Evolutionary conservation across 2,797 vertebrate species (phyloP).

Genomic region (Bufotes viridis): DNA sequence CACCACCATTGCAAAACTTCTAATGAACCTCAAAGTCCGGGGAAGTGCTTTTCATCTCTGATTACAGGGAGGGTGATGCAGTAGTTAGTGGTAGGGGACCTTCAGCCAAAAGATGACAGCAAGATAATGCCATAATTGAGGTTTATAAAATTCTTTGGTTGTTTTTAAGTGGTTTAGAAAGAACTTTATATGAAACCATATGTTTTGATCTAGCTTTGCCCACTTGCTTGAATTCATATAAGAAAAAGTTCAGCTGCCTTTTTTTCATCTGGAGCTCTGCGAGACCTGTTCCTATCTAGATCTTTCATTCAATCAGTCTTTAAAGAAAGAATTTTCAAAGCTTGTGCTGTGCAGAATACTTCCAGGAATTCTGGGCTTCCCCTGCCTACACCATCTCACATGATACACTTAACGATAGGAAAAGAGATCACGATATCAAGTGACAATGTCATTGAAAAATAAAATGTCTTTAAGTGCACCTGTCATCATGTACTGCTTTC

Average conservation of each 20-base stretch:
- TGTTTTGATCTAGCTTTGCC: constrained; percentile 47
- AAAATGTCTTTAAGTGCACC: constrained; percentile 27
- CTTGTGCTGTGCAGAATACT: constrained; percentile 7
- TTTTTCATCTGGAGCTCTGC: constrained; percentile 10
- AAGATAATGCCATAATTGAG: constrained; percentile 46
- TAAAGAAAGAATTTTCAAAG: constrained; percentile 24
- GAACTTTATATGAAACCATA: constrained; percentile 43
- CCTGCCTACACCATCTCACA: not conserved
- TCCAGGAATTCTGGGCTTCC: constrained; percentile 25
- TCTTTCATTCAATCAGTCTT: constrained; percentile 6
- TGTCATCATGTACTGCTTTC: not conserved
- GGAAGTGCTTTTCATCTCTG: constrained; percentile 61
- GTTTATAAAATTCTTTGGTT: constrained; percentile 49
- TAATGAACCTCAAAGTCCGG: constrained; percentile 59
- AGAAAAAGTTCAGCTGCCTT: constrained; percentile 22
- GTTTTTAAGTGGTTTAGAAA: constrained; percentile 56
- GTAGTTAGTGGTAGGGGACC: constrained; percentile 57
- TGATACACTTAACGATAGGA: constrained; percentile 16
- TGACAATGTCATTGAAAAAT: constrained; percentile 32
- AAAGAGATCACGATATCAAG: constrained; percentile 19
- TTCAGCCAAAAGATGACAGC: constrained; percentile 60
- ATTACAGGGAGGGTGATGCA: constrained; percentile 56
- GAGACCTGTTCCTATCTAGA: constrained; percentile 1
- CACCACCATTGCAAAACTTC: constrained; percentile 58
- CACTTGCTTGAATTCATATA: constrained; percentile 27